A percentile compares a stretch with the other conserved stretches of the same genome.
phyloP scores from a whole-genome alignment of 2,797 vertebrate species.

The Sphenodon punctatus region DNA sequence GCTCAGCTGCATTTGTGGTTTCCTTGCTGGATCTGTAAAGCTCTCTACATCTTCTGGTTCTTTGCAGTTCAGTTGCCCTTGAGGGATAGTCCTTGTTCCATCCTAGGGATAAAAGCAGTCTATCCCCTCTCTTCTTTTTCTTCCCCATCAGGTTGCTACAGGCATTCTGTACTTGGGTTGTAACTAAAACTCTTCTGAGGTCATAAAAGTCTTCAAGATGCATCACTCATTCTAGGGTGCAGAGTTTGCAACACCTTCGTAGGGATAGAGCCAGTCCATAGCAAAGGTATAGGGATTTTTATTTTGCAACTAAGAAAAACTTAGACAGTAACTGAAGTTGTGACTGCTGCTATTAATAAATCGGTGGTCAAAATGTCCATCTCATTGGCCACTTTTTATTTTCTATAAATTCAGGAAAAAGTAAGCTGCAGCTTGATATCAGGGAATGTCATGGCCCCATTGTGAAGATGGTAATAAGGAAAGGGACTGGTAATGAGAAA shows the following conservation, averaged over 20 bases:
- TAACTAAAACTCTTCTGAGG: not conserved
- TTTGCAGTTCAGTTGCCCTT: not conserved
- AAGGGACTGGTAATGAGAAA: slow-evolving; percentile 2
- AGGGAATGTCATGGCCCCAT: not conserved
- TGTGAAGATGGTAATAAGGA: not conserved
- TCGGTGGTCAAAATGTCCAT: not conserved
- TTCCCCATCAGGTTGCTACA: not conserved
- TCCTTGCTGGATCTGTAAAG: not conserved
- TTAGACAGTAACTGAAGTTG: not conserved
- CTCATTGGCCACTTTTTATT: not conserved
- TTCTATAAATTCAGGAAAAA: not conserved
- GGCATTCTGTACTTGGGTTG: not conserved
- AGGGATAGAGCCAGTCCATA: not conserved
- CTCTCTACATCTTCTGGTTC: not conserved
- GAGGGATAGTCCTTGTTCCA: not conserved
- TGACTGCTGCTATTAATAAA: not conserved
- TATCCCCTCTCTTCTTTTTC: not conserved
- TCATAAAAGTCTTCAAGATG: not conserved
- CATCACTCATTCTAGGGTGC: not conserved
- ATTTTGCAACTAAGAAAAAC: not conserved
- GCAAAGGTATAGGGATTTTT: not conserved
- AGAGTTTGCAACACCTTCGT: not conserved
- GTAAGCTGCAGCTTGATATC: not conserved
- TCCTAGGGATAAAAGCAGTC: not conserved
- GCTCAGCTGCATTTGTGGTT: not conserved